A percentile compares a stretch with the other conserved stretches of the same genome.
These are phyloP conservation scores for Cheirogaleus medius DNA, from an alignment of 2,113 vertebrate species.

Conservation along the genomic window DNA sequence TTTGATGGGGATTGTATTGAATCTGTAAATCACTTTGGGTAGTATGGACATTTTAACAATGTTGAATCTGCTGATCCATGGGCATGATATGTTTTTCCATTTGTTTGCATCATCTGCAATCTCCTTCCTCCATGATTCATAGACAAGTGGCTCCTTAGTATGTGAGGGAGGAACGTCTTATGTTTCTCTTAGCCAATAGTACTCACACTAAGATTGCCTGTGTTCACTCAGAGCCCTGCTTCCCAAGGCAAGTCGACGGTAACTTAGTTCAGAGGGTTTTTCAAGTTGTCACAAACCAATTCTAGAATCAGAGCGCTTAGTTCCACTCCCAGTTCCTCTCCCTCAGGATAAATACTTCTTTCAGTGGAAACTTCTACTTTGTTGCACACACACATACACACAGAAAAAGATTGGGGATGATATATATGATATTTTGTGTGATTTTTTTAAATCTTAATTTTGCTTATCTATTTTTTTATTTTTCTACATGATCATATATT, in stretches of 20 bases:
- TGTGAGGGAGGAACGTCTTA: neutral
- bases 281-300: neutral
- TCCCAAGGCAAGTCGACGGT: neutral
- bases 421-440: neutral
- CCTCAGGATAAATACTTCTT: neutral
- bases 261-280: neutral
- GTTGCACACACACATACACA: neutral
- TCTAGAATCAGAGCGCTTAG: neutral
- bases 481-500: neutral
- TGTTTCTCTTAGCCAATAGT: neutral
- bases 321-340: neutral
- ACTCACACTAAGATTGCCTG: neutral
- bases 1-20: too few species aligned
- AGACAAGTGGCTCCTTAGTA: rapidly evolving
- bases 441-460: neutral
- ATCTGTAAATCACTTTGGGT: too few species aligned
- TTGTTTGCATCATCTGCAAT: too few species aligned
- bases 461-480: neutral
- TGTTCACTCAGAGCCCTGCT: neutral
- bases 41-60: too few species aligned
- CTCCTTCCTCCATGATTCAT: too few species aligned
- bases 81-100: too few species aligned
- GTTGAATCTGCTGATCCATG: too few species aligned
- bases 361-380: neutral
- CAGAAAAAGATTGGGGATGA: neutral